phyloP scores from a whole-genome alignment of 2,888 invertebrate species.

The Cantharis rustica region DNA sequence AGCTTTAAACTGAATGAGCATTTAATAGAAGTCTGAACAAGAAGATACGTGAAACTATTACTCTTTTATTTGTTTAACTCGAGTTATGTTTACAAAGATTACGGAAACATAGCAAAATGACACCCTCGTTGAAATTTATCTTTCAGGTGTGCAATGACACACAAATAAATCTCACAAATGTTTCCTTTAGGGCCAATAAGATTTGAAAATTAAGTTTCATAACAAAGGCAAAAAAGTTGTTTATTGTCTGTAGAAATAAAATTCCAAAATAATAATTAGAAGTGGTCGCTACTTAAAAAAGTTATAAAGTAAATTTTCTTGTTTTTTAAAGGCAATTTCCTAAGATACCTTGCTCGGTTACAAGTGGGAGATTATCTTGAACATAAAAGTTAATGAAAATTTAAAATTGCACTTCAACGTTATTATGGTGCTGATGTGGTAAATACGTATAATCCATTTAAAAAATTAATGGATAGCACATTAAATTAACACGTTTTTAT shows the following conservation, averaged over 20 bases:
- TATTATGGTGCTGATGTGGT: not conserved
- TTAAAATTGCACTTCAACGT: not conserved
- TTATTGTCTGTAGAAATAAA: not conserved
- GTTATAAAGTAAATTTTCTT: not conserved
- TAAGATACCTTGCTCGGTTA: not conserved
- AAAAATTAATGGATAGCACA: not conserved
- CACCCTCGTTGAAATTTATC: conserved; percentile 4
- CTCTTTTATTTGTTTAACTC: not conserved
- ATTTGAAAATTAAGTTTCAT: conserved; percentile 5
- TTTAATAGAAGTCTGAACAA: not conserved
- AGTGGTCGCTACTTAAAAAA: not conserved
- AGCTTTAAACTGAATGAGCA: not conserved
- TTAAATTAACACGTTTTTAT: not conserved
- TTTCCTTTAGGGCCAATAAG: conserved; percentile 23
- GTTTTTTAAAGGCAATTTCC: not conserved
- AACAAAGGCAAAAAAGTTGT: conserved; percentile 5
- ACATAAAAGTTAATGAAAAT: not conserved
- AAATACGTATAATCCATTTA: not conserved
- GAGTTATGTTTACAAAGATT: not conserved
- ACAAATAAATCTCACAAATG: conserved; percentile 30
- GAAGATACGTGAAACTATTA: not conserved
- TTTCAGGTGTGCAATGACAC: conserved; percentile 29
- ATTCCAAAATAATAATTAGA: not conserved
- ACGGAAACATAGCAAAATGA: conserved; percentile 7
- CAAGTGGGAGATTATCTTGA: not conserved